A percentile compares a stretch with the other conserved stretches of the same genome.
Conservation (phyloP, 2,797 vertebrate genomes). For the Pseudomugil tenellus region DNA sequence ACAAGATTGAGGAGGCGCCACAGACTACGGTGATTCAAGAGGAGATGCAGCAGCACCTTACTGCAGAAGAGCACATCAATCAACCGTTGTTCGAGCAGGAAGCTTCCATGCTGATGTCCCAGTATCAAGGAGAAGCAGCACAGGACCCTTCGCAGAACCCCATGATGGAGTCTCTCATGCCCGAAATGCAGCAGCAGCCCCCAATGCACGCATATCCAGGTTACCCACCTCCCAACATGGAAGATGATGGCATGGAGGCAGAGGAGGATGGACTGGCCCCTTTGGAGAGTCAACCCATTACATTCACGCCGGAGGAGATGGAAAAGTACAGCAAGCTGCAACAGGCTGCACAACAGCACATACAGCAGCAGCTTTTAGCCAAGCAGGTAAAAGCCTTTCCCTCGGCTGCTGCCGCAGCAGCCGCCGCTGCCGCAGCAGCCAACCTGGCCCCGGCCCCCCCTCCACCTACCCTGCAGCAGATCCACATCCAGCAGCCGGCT, state of each 20-base stretch:
- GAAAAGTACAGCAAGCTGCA: constrained; percentile 99
- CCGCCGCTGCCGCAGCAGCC: constrained; percentile 78
- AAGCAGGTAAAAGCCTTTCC: constrained; percentile 97
- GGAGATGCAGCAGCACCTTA: constrained; percentile 62
- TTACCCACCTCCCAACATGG: constrained; percentile 87
- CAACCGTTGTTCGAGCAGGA: constrained; percentile 80
- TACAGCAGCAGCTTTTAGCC: constrained; percentile 96
- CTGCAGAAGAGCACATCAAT: constrained; percentile 72
- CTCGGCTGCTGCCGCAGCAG: constrained; percentile 83
- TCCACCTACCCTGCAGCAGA: constrained; percentile 89
- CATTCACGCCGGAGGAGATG: constrained; percentile 98
- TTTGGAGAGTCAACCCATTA: constrained; percentile 96
- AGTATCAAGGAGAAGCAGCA: constrained; percentile 79
- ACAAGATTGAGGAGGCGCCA: constrained; percentile 75
- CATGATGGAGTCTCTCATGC: constrained; percentile 87
- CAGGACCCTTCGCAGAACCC: constrained; percentile 82
- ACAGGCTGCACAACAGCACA: constrained; percentile 97
- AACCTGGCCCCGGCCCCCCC: constrained; percentile 78
- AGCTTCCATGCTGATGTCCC: constrained; percentile 73
- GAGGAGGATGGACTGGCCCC: constrained; percentile 91
- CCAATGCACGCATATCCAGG: constrained; percentile 86
- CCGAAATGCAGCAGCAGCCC: constrained; percentile 81
- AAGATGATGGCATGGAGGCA: constrained; percentile 85
- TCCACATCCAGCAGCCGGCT: constrained; percentile 95
- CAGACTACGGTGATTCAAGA: constrained; percentile 59